These are phyloP conservation scores for Myrmecophaga tridactyla DNA, from an alignment of 2,113 vertebrate genomes.

Conservation along the genomic window DNA sequence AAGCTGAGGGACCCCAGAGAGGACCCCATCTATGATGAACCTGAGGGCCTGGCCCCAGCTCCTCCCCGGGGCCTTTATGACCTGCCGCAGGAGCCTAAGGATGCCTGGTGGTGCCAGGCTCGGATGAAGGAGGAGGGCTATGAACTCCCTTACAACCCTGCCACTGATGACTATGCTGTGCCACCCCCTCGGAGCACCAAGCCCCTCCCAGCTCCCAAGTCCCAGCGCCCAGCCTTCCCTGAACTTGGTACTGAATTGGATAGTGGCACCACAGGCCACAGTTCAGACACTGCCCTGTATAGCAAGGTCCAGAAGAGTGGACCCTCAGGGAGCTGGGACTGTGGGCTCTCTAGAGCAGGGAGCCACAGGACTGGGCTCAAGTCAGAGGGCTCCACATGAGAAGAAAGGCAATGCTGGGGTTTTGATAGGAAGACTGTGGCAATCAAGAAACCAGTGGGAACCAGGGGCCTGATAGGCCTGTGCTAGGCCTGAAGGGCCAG, in stretches of 20 bases:
- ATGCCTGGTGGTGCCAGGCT: constrained; percentile 86
- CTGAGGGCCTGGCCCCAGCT: constrained; percentile 85
- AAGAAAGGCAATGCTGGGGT: constrained; percentile 73
- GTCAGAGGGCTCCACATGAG: constrained; percentile 72
- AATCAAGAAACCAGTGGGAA: background rate
- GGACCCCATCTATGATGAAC: constrained; percentile 97
- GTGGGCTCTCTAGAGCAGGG: constrained; percentile 38
- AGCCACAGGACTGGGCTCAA: constrained; percentile 27
- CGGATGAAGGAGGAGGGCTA: constrained; percentile 76
- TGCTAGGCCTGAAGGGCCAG: background rate
- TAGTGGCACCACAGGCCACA: constrained; percentile 81
- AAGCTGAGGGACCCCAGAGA: background rate
- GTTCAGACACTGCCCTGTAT: constrained; percentile 81
- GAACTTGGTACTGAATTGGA: constrained; percentile 58
- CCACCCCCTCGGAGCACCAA: constrained; percentile 83
- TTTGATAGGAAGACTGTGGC: background rate
- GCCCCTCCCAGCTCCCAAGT: constrained; percentile 90
- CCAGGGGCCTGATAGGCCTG: background rate
- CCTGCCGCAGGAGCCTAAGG: constrained; percentile 82
- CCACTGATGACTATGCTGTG: constrained; percentile 82
- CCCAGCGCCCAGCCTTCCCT: constrained; percentile 54
- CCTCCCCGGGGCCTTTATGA: constrained; percentile 84
- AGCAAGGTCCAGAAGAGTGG: constrained; percentile 87
- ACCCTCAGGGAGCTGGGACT: constrained; percentile 65
- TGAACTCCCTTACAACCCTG: constrained; percentile 83